Evolutionary conservation across 2,797 vertebrate genomes (phyloP), one percentile per base, ranked within the genome.

Genomic region (Myripristis murdjan): DNA sequence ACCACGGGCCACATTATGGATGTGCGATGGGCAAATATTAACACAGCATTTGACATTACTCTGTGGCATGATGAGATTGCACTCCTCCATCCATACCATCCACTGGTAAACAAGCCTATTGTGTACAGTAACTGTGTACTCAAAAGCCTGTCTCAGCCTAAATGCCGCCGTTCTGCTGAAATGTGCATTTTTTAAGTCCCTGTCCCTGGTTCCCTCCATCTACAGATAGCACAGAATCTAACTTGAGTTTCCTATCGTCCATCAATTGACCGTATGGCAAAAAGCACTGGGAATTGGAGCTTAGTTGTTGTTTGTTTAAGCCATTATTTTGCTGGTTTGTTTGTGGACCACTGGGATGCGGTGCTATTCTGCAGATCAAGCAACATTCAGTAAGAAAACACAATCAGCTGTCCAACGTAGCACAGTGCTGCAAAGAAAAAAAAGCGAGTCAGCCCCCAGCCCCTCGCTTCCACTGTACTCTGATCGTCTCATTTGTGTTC

Each of bases 91-190:
- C 52, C 49, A 44, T 24, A 57, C 64, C 53, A 47, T 39, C 16
- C 58, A 28, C 51, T 61, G 56, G 64, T 67, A 73, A 79, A 81
- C 73, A 77, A 64, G 22, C 61, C 46, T 12, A 64, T 46, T 54
- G 69, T 62, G 60, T 56, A 68, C 55, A 52, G 18, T 48, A 72
- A 41, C 65, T 73, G 53, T 71, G 58, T 75, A 58, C 73, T 79
- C 69, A 59, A 44, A 75, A 73, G 58, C 54, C 68, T 5, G n/a
- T 54, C 71, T 75, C 57, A 70, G 70, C 67, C 58, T 20, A 81
- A 76, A 26, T 70, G 68, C 41, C 61, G 77, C 33, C 55, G 81
- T 76, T 85, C 53, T 81, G 86, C 82, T 87, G 77, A 93, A 90
- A 88, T 61, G 76, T 75, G 75, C 65, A 62, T 79, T 85, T 73